Evolutionary conservation across 2,797 vertebrate genomes (phyloP).

Genomic region (Leucoraja ocellata): DNA sequence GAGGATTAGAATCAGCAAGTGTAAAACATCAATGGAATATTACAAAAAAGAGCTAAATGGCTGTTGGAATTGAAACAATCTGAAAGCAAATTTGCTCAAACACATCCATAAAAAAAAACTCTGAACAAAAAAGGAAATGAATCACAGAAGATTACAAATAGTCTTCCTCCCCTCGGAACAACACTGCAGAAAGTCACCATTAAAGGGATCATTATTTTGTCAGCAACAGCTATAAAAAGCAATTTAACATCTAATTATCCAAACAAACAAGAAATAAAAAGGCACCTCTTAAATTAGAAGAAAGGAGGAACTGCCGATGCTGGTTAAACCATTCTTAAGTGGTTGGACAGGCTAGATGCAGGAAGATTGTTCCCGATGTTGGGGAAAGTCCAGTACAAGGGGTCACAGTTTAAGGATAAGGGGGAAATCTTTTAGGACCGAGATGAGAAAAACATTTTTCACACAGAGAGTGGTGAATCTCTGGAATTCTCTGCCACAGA

Average conservation of each 20-base stretch:
- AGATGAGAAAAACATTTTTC: no score
- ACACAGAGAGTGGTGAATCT: no score
- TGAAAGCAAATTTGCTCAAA: neutral
- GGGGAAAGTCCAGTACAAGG: no score
- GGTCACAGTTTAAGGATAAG: no score
- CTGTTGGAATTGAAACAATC: conserved; percentile 19
- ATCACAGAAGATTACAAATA: neutral
- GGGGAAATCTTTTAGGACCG: no score
- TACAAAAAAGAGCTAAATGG: neutral
- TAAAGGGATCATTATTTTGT: conserved; percentile 4
- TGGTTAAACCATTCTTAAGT: no score
- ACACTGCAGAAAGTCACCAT: neutral
- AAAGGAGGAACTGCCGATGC: no score
- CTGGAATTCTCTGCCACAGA: no score
- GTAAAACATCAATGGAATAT: neutral
- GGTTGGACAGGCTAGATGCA: no score
- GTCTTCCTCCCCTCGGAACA: neutral
- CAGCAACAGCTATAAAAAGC: conserved; percentile 14
- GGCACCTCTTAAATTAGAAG: no score
- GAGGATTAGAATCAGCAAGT: neutral
- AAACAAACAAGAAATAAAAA: conserved; percentile 2
- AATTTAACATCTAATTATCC: neutral
- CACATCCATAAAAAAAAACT: neutral
- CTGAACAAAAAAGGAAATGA: neutral
- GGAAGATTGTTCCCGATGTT: no score